Evolutionary conservation across 2,888 invertebrate species (phyloP).

Genomic region (Hetaerina titia): DNA sequence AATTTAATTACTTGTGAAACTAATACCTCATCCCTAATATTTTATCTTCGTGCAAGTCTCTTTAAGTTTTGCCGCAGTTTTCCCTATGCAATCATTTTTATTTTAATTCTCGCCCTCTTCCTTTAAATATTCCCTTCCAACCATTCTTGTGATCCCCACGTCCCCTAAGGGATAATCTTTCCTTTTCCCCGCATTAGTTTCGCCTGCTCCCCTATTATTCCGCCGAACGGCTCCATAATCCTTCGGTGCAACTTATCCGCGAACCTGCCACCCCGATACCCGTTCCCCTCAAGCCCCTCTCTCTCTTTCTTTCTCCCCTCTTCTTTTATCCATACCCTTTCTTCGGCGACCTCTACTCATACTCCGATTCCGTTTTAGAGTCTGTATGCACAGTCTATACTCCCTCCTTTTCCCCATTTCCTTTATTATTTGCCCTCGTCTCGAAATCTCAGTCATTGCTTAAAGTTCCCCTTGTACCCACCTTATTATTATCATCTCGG

Average conservation of each 20-base stretch:
- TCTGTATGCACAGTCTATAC: too few relatives aligned
- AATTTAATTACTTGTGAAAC: too few relatives aligned
- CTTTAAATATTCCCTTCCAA: too few relatives aligned
- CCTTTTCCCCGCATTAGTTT: neutral
- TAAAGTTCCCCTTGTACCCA: neutral
- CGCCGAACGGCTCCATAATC: neutral
- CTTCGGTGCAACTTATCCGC: neutral
- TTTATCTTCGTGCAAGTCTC: too few relatives aligned
- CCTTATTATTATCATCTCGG: conserved; percentile 40
- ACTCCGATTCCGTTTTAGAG: too few relatives aligned
- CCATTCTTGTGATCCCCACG: too few relatives aligned
- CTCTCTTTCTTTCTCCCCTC: neutral
- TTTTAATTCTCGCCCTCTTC: too few relatives aligned
- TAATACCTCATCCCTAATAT: too few relatives aligned
- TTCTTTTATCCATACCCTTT: neutral
- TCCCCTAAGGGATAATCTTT: too few relatives aligned
- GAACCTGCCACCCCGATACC: neutral
- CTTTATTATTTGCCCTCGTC: conserved; percentile 6
- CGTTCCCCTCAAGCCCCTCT: neutral
- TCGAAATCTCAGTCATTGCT: conserved; percentile 32
- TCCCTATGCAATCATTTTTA: too few relatives aligned
- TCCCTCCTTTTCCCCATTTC: neutral
- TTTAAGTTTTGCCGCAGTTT: too few relatives aligned
- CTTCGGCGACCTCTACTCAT: neutral
- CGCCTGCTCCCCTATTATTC: neutral